These are phyloP conservation scores for Vanacampus margaritifer DNA, from an alignment of 2,113 vertebrate genomes.

Conservation along the genomic window DNA sequence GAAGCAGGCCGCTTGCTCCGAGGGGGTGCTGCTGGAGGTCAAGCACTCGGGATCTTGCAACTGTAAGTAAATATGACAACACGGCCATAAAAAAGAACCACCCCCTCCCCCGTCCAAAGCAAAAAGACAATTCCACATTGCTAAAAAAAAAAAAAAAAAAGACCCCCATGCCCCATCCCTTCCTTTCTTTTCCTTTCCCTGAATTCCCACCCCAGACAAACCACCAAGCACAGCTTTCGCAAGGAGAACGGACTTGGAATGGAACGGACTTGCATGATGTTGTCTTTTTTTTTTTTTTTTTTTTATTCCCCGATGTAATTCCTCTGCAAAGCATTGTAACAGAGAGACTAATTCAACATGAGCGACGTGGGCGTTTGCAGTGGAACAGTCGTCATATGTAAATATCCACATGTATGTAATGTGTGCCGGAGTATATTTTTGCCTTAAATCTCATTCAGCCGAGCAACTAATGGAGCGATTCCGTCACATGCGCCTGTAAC, in stretches of 20 bases:
- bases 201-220: constrained; percentile 53
- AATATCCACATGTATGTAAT: constrained; percentile 44
- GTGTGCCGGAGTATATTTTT: constrained; percentile 49
- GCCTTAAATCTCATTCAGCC: constrained; percentile 48
- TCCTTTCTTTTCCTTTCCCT: constrained; percentile 31
- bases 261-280: constrained; percentile 73
- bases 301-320: constrained; percentile 35
- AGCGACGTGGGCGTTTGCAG: constrained; percentile 46
- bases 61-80: constrained; percentile 89
- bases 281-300: constrained; percentile 54
- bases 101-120: constrained; percentile 28
- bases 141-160: too few relatives aligned
- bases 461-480: neutral
- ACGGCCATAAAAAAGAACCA: constrained; percentile 71
- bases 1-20: constrained; percentile 93
- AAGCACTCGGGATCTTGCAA: constrained; percentile 99
- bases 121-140: constrained; percentile 59
- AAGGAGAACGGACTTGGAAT: constrained; percentile 69
- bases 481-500: too few relatives aligned
- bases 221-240: constrained; percentile 74
- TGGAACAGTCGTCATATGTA: constrained; percentile 58
- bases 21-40: constrained; percentile 91
- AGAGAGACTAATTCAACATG: constrained; percentile 21
- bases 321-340: constrained; percentile 37
- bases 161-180: constrained; percentile 27